Conservation (phyloP, 2,797 vertebrate genomes). For the Gila robusta region DNA sequence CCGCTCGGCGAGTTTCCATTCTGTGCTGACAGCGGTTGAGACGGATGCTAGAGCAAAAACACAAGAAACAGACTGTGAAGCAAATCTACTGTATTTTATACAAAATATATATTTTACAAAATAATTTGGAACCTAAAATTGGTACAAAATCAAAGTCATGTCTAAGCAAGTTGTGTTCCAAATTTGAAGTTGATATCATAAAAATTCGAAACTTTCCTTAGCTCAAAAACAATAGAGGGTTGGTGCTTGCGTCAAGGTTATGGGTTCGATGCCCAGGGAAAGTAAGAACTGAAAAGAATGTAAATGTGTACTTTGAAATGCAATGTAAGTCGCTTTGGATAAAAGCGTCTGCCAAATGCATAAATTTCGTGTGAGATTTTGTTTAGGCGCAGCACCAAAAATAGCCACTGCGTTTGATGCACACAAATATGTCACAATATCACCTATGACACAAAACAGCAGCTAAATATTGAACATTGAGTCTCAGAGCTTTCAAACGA, state of each 20-base stretch:
- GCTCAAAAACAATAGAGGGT: no score
- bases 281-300: no score
- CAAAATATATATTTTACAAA: not conserved
- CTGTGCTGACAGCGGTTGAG: slow-evolving; percentile 83
- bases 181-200: not conserved
- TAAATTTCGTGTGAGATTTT: not conserved
- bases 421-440: not conserved
- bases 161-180: not conserved
- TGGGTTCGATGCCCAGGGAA: no score
- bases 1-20: slow-evolving; percentile 90
- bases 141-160: not conserved
- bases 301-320: no score
- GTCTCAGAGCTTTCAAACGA: no score
- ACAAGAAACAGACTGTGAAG: slow-evolving; percentile 9
- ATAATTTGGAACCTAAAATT: not conserved
- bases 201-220: not conserved
- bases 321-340: no score
- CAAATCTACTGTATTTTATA: not conserved
- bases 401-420: not conserved
- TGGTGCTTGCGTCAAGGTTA: no score
- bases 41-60: slow-evolving; percentile 42
- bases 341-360: no score
- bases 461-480: not conserved
- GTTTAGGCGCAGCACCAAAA: not conserved
- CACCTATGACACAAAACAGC: not conserved